Evolutionary conservation across 2,888 invertebrate genomes (phyloP), one percentile per base, ranked within the genome.

Genomic region (Hecatera dysodea): DNA sequence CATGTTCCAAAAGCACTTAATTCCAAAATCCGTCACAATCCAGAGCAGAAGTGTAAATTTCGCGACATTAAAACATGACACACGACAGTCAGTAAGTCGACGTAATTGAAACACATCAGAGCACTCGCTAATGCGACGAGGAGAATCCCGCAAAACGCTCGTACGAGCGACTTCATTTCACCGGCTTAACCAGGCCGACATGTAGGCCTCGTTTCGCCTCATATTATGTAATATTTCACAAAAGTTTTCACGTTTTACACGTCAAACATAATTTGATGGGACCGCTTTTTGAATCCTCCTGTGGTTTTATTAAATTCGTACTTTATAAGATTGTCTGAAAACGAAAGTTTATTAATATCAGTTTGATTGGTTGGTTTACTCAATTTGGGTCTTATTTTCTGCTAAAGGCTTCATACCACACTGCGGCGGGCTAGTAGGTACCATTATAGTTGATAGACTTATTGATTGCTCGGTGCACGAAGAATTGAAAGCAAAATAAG

Each of bases 101-200:
- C 48, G 85, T 84, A 79, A 84, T 78, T 84, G 75, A 84, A 75
- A 75, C 85, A 76, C 73, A 79, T 78, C 79, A 57, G 79, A 82
- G 67, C 61, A 72, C 67, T 60, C 72, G 59, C 62, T 78, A 82
- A 82, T 78, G 56, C 63, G 66, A 56, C 64, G 72, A 67, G 22
- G 61, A 78, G 85, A 82, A 73, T 79, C 83, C 85, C 80, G 61
- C 67, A 80, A 73, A 82, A 71, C 80, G 75, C 82, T 78, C 73
- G 67, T 82, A 65, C 70, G 67, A 79, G 66, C 78, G 71, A 84
- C 82, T 84, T 84, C 82, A 82, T 82, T 75, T 82, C 76, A 76
- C 39, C 85, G 76, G 76, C 83, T 82, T 84, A 82, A 60, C 76
- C 72, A 73, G 62, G 44, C 67, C 66, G 73, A 24, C 66, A 68